Evolutionary conservation across 2,113 vertebrate genomes (phyloP).

Genomic region (Microtus richardsoni): DNA sequence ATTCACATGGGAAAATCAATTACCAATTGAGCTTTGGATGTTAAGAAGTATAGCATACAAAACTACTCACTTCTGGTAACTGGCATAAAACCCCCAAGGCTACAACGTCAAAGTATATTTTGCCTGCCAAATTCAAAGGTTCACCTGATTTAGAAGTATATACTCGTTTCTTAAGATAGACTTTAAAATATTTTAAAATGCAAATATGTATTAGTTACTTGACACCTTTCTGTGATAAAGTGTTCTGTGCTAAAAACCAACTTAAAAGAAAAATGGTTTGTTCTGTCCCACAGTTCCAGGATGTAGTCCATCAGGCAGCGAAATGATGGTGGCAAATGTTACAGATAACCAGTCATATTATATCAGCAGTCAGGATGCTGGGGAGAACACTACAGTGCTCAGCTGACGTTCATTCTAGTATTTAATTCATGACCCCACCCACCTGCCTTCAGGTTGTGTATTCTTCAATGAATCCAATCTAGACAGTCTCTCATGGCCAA

Average conservation of each 20-base stretch:
- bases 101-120: background rate
- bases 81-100: background rate
- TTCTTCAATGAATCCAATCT: background rate
- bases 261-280: background rate
- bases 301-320: background rate
- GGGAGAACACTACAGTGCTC: background rate
- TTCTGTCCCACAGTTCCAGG: background rate
- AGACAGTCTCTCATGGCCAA: background rate
- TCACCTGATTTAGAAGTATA: background rate
- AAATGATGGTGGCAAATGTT: too few relatives aligned
- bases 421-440: background rate
- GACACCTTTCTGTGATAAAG: too few relatives aligned
- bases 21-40: conserved; percentile 42
- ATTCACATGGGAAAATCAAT: background rate
- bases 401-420: background rate
- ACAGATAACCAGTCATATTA: background rate
- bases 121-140: background rate
- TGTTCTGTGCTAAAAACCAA: background rate
- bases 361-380: background rate
- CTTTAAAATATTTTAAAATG: background rate
- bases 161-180: conserved; percentile 8
- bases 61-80: background rate
- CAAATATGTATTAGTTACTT: background rate
- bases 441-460: background rate
- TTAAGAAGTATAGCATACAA: background rate